phyloP scores from a whole-genome alignment of 2,797 vertebrate species.

The Pteropus rufus region DNA sequence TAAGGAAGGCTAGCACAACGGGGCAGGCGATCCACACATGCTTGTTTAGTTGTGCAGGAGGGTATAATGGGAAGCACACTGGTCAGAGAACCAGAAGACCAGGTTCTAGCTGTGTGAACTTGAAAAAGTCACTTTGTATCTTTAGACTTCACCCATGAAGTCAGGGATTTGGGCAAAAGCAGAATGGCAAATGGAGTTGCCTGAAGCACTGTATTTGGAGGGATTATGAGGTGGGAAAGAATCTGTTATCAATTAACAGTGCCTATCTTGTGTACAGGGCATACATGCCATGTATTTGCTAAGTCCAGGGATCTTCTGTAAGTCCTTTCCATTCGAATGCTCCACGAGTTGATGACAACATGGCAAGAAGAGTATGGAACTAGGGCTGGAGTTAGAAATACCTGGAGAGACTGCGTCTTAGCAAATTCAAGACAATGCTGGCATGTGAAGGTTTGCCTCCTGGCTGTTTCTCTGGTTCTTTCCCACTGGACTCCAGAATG shows the following conservation, averaged over 20 bases:
- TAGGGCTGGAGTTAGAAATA: no score
- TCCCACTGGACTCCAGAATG: neutral
- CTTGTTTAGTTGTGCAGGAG: neutral
- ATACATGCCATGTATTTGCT: accelerated
- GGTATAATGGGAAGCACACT: neutral
- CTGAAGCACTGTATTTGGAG: neutral
- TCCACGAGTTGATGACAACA: accelerated
- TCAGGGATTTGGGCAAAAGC: neutral
- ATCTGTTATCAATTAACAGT: neutral
- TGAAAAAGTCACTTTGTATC: neutral
- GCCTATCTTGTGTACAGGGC: neutral
- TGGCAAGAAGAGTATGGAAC: neutral
- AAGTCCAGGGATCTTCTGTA: neutral
- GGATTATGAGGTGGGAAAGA: neutral
- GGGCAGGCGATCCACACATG: neutral
- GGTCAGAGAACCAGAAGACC: neutral
- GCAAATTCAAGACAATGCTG: neutral
- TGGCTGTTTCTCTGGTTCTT: neutral
- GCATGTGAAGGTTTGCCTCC: neutral
- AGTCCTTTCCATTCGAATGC: neutral
- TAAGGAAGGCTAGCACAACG: neutral
- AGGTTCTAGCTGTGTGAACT: neutral
- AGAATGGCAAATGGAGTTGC: neutral
- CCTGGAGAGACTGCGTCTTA: neutral
- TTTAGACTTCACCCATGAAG: neutral